Conservation (phyloP, 1,140 invertebrate genomes). For the Venustaconcha ellipsiformis region DNA sequence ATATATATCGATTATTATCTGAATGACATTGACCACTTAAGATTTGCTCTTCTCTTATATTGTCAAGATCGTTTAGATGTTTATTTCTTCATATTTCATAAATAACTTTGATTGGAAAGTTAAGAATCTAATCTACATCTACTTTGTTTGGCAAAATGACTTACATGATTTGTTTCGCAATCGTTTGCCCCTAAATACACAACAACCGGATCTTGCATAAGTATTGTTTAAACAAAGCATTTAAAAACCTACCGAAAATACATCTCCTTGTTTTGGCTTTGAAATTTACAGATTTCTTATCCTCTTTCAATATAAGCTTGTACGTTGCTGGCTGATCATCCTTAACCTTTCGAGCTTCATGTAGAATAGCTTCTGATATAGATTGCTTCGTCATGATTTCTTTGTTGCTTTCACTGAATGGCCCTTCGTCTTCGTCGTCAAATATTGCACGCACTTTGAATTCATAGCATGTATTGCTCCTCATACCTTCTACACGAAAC, state of each 20-base stretch:
- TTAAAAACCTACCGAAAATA: constrained; percentile 20
- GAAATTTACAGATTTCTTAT: constrained; percentile 6
- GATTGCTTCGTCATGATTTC: constrained; percentile 10
- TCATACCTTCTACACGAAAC: no score
- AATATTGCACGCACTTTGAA: not conserved
- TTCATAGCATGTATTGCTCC: no score
- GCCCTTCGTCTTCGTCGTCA: constrained; percentile 11
- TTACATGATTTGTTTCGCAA: not conserved
- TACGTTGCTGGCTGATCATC: constrained; percentile 5
- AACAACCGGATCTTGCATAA: not conserved
- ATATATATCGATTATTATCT: no score
- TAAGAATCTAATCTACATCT: not conserved
- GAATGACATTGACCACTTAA: no score
- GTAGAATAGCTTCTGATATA: constrained; percentile 1
- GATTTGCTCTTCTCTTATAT: no score
- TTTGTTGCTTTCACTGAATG: constrained; percentile 15
- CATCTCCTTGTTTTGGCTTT: constrained; percentile 18
- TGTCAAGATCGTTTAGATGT: no score
- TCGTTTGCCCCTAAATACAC: not conserved
- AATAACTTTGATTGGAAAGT: no score
- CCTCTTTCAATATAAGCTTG: constrained; percentile 7
- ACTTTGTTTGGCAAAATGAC: not conserved
- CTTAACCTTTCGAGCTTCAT: not conserved
- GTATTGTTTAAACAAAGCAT: not conserved
- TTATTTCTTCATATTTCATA: no score